Conservation (phyloP, 2,113 vertebrate species). For the Boleophthalmus pectinirostris region DNA sequence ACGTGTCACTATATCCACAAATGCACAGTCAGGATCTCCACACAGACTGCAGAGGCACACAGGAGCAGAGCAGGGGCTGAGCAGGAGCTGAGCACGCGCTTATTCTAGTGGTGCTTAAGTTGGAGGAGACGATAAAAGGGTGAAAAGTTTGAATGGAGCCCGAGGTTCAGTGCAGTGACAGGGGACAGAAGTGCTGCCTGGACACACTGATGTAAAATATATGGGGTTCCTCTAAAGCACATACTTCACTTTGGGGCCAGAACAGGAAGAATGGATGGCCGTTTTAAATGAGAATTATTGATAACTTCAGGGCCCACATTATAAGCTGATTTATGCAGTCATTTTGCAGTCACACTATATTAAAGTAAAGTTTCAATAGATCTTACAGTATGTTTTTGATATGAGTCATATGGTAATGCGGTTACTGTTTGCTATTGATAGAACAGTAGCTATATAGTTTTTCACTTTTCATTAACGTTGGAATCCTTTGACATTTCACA, state of each 20-base stretch:
- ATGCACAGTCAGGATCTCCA: background rate
- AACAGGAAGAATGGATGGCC: background rate
- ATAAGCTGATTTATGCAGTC: no score
- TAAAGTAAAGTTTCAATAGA: no score
- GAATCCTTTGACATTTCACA: no score
- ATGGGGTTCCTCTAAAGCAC: background rate
- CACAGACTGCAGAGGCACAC: background rate
- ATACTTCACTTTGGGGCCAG: background rate
- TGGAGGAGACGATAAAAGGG: background rate
- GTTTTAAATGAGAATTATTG: background rate
- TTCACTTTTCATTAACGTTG: no score
- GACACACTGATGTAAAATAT: conserved; percentile 1
- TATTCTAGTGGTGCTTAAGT: background rate
- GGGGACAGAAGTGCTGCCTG: background rate
- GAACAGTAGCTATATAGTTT: no score
- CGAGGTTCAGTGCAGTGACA: background rate
- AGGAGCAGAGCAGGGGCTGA: background rate
- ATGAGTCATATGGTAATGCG: no score
- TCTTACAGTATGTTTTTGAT: background rate
- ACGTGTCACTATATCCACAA: background rate
- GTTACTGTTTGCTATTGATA: no score
- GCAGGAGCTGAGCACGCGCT: background rate
- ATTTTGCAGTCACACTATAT: no score
- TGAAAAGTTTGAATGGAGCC: background rate
- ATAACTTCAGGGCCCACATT: background rate